Percentiles rank a stretch among this genome's conserved stretches.
Conservation (phyloP, 2,888 invertebrate genomes). For the Apeira syringaria region DNA sequence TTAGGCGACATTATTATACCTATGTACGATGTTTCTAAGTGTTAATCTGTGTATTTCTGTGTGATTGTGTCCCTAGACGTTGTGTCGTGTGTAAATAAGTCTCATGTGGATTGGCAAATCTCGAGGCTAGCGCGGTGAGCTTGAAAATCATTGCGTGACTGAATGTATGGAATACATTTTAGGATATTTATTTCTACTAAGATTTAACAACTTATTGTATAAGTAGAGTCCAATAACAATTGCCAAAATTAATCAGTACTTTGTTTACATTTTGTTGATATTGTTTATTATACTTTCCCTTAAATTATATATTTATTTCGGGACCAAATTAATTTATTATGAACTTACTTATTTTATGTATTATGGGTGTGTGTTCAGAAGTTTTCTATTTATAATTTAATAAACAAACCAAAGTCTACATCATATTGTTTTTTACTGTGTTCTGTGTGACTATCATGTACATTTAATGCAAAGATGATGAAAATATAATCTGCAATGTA, state of each 20-base stretch:
- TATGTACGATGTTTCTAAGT: constrained; percentile 61
- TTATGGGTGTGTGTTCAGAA: constrained; percentile 77
- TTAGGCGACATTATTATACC: constrained; percentile 56
- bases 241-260: constrained; percentile 82
- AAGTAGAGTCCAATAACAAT: constrained; percentile 77
- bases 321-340: constrained; percentile 84
- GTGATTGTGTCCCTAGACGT: constrained; percentile 60
- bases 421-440: constrained; percentile 72
- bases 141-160: constrained; percentile 61
- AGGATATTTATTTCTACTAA: constrained; percentile 77
- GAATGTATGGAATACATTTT: constrained; percentile 64
- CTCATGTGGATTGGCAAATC: constrained; percentile 43
- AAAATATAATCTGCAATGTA: constrained; percentile 68
- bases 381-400: constrained; percentile 80
- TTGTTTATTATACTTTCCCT: constrained; percentile 64
- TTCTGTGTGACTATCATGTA: constrained; percentile 61
- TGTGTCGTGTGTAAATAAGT: constrained; percentile 66
- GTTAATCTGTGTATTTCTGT: constrained; percentile 61
- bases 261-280: constrained; percentile 71
- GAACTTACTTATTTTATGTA: constrained; percentile 73
- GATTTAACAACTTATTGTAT: constrained; percentile 65
- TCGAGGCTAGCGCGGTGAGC: constrained; percentile 50
- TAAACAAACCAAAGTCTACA: constrained; percentile 83
- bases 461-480: constrained; percentile 59
- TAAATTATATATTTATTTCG: constrained; percentile 82